Evolutionary conservation across 2,797 vertebrate species (phyloP), one percentile per base, ranked within the genome.

Genomic region (Rhynchonycteris naso): DNA sequence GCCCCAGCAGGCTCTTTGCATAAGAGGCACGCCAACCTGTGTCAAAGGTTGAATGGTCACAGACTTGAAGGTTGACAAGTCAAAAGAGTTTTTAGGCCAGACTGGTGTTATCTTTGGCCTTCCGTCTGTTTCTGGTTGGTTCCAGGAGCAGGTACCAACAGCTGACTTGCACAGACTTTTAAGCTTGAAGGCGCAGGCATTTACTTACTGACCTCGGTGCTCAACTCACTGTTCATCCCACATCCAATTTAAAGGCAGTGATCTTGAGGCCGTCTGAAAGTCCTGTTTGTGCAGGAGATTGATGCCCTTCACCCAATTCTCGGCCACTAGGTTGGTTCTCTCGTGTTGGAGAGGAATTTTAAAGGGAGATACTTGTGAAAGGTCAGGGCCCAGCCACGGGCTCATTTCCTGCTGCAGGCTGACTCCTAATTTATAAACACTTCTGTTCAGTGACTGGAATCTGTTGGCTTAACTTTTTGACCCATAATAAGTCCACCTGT

Each of bases 381-480:
- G 14, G 52, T 21, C 50, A 75, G 82, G 50, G 21, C 50, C 28
- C 21, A 7, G 18, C 43, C 26, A 21, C 47, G 35, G 54, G 47
- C 4, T 68, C 56, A 75, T 33, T 80, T 79, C 71, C 30, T 38
- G 58, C 8, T 56, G 35, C 33, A 12, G 59, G 18, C 16, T 58
- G 5, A 19, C 71, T 92, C 43, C 50, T 83, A 58, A 52, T 54
- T 83, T 76, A 56, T 15, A 71, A 92, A 65, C 12, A 26, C 38
- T 54, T 52, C 26, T 4, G 18, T 50, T 88, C n/a, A 26, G 78
- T 47, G 68, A 66, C 63, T 68, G 61, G 11, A 90, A 28, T 75
- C 78, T 14, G 63, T 59, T 50, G 58, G 22, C 61, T 85, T 43
- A 85, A 54, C 22, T 58, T 89, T 74, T 87, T 24, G 72, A 84